These are phyloP conservation scores for Lycodopsis pacificus DNA, from an alignment of 2,797 vertebrate genomes.

Conservation along the genomic window DNA sequence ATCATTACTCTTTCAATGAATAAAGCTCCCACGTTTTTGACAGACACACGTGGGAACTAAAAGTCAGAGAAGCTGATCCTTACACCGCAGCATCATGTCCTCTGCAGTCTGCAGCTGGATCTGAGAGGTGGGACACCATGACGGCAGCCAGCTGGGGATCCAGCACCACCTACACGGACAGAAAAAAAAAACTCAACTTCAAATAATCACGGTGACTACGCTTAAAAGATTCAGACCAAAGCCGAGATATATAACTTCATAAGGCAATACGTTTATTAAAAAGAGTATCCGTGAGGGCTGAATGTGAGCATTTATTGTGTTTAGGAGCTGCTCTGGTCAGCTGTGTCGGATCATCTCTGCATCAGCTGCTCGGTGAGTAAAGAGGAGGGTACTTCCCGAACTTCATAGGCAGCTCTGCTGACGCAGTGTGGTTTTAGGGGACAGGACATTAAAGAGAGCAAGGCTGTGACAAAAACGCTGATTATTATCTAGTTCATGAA, in stretches of 20 bases:
- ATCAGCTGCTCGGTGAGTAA: slow-evolving; percentile 11
- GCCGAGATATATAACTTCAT: background rate
- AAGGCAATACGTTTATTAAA: background rate
- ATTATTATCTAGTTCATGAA: background rate
- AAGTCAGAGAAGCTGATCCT: slow-evolving; percentile 57
- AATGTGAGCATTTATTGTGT: slow-evolving; percentile 3
- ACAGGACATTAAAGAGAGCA: background rate
- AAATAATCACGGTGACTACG: background rate
- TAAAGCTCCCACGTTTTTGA: background rate
- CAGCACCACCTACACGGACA: slow-evolving; percentile 88
- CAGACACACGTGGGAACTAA: background rate
- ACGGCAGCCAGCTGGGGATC: slow-evolving; percentile 92
- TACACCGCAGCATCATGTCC: slow-evolving; percentile 93
- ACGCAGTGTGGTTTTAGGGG: background rate
- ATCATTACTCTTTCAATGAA: background rate
- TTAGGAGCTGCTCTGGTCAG: background rate
- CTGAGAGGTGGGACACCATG: slow-evolving; percentile 94
- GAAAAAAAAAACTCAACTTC: background rate
- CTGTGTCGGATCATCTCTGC: background rate
- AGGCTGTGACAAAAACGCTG: slow-evolving; percentile 4
- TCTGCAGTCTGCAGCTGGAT: slow-evolving; percentile 90
- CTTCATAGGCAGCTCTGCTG: background rate
- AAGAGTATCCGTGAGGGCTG: background rate
- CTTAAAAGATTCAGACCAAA: background rate
- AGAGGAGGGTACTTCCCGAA: background rate